Evolutionary conservation across 2,797 vertebrate species (phyloP), one percentile per base, ranked within the genome.

Genomic region (Cyclopterus lumpus): DNA sequence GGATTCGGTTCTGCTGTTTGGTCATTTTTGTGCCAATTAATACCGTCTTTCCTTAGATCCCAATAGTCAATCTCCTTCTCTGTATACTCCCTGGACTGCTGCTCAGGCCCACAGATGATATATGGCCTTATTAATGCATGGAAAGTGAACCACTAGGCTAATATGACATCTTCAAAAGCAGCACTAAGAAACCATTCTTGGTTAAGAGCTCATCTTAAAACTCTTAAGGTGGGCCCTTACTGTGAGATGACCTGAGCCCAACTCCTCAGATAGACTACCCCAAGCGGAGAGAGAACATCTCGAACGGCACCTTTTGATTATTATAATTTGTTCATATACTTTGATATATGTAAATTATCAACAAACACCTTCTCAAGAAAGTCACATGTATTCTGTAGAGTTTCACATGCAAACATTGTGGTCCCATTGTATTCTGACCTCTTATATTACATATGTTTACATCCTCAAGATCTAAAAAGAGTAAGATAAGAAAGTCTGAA

Each of bases 1-100:
- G 79, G 77, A 72, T 95, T 91, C 90, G 71, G 59, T 83, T 88
- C 67, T 92, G 82, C 89, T 93, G 84, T 93, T 93, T 86, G 77
- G 90, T 86, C 90, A 80, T 92, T 94, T 92, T 84, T 84, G 62
- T 77, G 61, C 62, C 77, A 92, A 81, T 85, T 78, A 90, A 81
- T 76, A 57, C 24, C 59, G 78, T 71, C 44, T 48, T 76, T 83
- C 34, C 75, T 75, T 44, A 42, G 22, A 73, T 73, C 70, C 55
- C 55, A 70, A n/a, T 11, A 84, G 68, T 16, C 26, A 14, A 55
- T 30, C 53, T 87, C 57, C 11, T 40, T 66, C 67, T 84, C 66
- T 81, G 73, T 80, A 77, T 75, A 53, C 57, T 78, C 68, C 64
- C 65, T 81, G 73, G 74, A 71, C 66, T 51, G 61, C 71, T 70